Base-by-base conservation (phyloP, 2,113 vertebrate genomes). In the Epinephelus moara region DNA sequence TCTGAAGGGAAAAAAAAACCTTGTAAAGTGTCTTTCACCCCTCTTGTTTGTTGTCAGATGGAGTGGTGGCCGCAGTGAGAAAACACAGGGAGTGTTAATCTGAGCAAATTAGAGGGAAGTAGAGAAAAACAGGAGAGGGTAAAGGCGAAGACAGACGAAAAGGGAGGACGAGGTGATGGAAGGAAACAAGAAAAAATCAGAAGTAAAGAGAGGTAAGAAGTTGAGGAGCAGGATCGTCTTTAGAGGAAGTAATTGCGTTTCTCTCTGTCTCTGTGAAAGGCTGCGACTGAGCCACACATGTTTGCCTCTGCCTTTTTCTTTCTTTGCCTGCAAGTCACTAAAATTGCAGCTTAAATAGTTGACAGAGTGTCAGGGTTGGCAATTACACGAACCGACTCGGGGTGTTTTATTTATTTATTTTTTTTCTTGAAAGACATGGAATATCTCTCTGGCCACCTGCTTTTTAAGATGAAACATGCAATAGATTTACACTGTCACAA, bases 331-430 rank as follows among this genome's bases (percentile, higher is more conserved):
- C 52, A 85, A 86, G 77, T 91, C 49, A 68, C 66, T 18, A 53
- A 88, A 85, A 84, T 83, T 71, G 76, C 66, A 23, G 80, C 74
- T 86, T 92, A 87, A 88, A 80, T 84, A 79, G 66, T 85, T 87
- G 87, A 83, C 82, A 64, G 70, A 30, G 67, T 82, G 68, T 69
- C 66, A 79, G 42, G 30, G 56, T 71, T 63, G 59, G 78, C 76
- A 85, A 88, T 88, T 88, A 87, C 72, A 80, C 75, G 63, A 75
- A 71, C 47, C 19, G 33, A 70, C 27, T 57, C 37, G 21, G n/a
- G 37, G 42, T 84, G 64, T 25, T 53, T 72, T 69, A 1, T 27
- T 47, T 27, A 21, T 19, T 53, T 33, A n/a, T 70, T 21, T 21
- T 18, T 60, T 56, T 72, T 59, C 45, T 69, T 6, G 12, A 82